These are phyloP conservation scores for Drosophila parthenogenetica DNA, from an alignment of 2,888 invertebrate species.

Conservation along the genomic window DNA sequence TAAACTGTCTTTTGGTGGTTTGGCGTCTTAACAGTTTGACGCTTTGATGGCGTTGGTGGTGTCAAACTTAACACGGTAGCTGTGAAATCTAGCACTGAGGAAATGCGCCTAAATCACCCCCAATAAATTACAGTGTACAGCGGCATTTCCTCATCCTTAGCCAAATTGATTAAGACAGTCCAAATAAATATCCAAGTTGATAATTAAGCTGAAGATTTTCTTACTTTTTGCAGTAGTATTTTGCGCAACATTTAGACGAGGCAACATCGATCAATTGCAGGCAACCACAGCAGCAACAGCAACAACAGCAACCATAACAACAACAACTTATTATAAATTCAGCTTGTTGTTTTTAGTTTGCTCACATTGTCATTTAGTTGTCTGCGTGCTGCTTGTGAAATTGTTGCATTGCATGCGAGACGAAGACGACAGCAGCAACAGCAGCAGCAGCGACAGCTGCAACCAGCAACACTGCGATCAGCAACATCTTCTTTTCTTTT, in stretches of 20 bases:
- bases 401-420: constrained; percentile 75
- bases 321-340: constrained; percentile 71
- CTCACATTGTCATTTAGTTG: constrained; percentile 79
- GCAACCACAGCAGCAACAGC: constrained; percentile 26
- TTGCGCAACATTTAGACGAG: constrained; percentile 64
- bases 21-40: constrained; percentile 33
- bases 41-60: constrained; percentile 56
- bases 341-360: constrained; percentile 53
- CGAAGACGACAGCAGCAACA: constrained; percentile 49
- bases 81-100: constrained; percentile 74
- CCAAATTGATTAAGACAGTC: constrained; percentile 78
- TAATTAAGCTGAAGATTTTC: constrained; percentile 69
- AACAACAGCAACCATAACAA: constrained; percentile 11
- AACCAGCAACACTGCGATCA: constrained; percentile 36
- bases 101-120: constrained; percentile 60
- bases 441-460: constrained; percentile 42
- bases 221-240: constrained; percentile 19
- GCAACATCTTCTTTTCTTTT: constrained; percentile 76
- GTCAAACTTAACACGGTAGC: constrained; percentile 79
- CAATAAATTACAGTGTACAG: constrained; percentile 55
- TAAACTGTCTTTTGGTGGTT: constrained; percentile 34
- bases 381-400: constrained; percentile 80
- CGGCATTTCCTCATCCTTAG: constrained; percentile 73
- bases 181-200: constrained; percentile 72
- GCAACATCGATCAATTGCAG: constrained; percentile 62